Percentiles rank a stretch among this genome's conserved stretches.
Evolutionary conservation across 2,113 vertebrate species (phyloP).

Genomic region (Hydrolagus affinis): DNA sequence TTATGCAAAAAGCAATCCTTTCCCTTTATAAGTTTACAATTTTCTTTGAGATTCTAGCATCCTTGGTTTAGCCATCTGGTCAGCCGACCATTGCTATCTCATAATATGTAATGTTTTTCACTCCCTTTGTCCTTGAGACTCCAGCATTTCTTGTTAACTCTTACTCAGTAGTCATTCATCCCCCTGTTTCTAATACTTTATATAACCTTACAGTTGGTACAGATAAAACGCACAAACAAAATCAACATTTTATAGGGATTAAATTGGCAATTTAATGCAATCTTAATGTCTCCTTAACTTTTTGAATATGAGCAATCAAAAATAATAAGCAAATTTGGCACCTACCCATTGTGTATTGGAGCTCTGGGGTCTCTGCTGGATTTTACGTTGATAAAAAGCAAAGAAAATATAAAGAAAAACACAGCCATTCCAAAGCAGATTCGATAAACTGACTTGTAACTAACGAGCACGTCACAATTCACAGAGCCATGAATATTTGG

Average conservation of each 20-base stretch:
- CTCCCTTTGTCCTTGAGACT: too few relatives aligned
- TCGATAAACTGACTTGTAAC: slow-evolving; percentile 86
- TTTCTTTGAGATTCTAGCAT: too few relatives aligned
- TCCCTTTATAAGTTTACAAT: too few relatives aligned
- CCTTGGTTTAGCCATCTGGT: too few relatives aligned
- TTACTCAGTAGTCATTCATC: too few relatives aligned
- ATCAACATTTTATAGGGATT: background rate
- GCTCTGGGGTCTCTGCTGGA: slow-evolving; percentile 77
- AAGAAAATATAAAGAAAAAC: slow-evolving; percentile 69
- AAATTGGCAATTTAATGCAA: background rate
- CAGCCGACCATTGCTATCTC: too few relatives aligned
- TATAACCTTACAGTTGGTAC: background rate
- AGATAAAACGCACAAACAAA: background rate
- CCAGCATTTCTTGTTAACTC: too few relatives aligned
- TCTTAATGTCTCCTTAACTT: background rate
- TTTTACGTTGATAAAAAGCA: slow-evolving; percentile 77
- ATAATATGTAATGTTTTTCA: too few relatives aligned
- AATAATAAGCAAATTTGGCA: slow-evolving; percentile 9
- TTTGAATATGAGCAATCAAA: background rate
- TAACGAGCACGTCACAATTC: slow-evolving; percentile 74
- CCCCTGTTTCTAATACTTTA: too few relatives aligned
- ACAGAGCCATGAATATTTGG: slow-evolving; percentile 48
- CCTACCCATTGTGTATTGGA: slow-evolving; percentile 83
- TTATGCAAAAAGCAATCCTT: too few relatives aligned
- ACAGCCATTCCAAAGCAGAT: slow-evolving; percentile 80